Evolutionary conservation across 1,140 invertebrate genomes (phyloP).

Genomic region (Drosophila ficusphila): DNA sequence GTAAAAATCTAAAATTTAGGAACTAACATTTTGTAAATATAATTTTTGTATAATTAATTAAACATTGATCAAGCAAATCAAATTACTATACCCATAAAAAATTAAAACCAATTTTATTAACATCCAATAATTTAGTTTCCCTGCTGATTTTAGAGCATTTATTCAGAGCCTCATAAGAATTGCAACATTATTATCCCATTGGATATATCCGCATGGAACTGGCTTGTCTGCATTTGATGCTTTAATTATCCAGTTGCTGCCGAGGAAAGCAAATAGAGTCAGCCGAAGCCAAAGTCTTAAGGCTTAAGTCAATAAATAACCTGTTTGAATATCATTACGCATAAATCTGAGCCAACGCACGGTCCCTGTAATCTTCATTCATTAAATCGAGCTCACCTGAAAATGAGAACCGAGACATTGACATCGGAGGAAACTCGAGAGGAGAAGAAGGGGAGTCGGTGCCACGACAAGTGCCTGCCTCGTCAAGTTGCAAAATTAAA

Average conservation of each 20-base stretch:
- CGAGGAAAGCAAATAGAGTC: conserved; percentile 40
- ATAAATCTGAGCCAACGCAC: conserved; percentile 49
- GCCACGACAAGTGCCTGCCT: conserved; percentile 33
- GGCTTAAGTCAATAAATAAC: conserved; percentile 68
- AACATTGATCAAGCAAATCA: too few species aligned
- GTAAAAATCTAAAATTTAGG: too few species aligned
- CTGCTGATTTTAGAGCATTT: background rate
- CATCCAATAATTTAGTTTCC: background rate
- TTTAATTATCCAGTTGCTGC: conserved; percentile 65
- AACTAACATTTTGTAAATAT: too few species aligned
- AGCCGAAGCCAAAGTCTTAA: background rate
- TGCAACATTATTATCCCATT: background rate
- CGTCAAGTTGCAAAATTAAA: conserved; percentile 58
- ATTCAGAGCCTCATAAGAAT: background rate
- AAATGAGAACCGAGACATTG: conserved; percentile 32
- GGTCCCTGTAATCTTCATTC: conserved; percentile 65
- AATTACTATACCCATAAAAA: too few species aligned
- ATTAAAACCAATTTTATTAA: background rate
- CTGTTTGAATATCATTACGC: conserved; percentile 70
- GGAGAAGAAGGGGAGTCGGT: conserved; percentile 7
- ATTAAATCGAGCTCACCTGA: conserved; percentile 57
- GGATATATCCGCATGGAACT: conserved; percentile 39
- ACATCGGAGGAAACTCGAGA: conserved; percentile 45
- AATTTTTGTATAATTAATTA: too few species aligned
- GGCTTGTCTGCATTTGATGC: conserved; percentile 69